Conservation (phyloP, 2,113 vertebrate genomes). For the Proterorhinus semilunaris region DNA sequence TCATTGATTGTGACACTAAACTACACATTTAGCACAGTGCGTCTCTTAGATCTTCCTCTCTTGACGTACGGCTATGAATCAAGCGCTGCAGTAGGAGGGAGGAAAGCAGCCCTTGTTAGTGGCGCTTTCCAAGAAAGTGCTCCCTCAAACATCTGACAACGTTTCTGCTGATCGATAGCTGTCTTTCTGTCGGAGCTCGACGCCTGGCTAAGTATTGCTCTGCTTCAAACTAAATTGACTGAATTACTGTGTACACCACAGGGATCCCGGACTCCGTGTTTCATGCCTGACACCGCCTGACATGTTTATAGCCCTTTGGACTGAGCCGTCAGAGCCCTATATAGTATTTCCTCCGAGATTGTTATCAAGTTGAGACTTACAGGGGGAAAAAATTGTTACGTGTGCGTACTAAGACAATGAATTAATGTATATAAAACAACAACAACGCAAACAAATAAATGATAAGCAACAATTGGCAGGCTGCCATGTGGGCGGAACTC, state of each 20-base stretch:
- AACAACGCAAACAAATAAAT: no score
- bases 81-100: slow-evolving; percentile 49
- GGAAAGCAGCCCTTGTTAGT: slow-evolving; percentile 59
- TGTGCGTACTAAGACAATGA: background rate
- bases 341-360: slow-evolving; percentile 27
- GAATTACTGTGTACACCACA: slow-evolving; percentile 44
- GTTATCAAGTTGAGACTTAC: slow-evolving; percentile 24
- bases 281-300: slow-evolving; percentile 40
- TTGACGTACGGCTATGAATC: slow-evolving; percentile 54
- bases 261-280: slow-evolving; percentile 44
- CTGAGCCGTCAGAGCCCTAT: slow-evolving; percentile 31
- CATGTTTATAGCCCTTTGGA: slow-evolving; percentile 38
- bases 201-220: slow-evolving; percentile 43
- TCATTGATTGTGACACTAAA: slow-evolving; percentile 69
- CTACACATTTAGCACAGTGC: slow-evolving; percentile 53
- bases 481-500: no score
- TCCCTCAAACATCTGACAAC: slow-evolving; percentile 59
- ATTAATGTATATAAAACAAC: background rate
- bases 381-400: background rate
- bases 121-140: slow-evolving; percentile 56
- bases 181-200: slow-evolving; percentile 51
- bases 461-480: no score
- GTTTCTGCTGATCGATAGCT: slow-evolving; percentile 62
- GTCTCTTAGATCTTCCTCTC: slow-evolving; percentile 46
- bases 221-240: slow-evolving; percentile 52